Conservation (phyloP, 2,888 invertebrate species). For the Pseudococcus viburni region DNA sequence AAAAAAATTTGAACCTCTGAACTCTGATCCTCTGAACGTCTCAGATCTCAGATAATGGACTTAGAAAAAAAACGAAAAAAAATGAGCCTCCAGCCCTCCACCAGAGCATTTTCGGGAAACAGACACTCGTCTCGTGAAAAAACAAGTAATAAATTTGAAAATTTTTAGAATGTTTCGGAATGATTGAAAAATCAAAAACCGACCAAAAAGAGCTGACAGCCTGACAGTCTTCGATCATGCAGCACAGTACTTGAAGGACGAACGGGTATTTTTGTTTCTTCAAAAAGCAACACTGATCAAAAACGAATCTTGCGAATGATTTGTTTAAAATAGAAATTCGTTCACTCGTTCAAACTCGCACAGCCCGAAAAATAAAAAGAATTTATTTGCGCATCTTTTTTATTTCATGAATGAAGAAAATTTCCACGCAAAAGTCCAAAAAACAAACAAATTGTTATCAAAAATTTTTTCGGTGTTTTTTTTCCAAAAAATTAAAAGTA, state of each 20-base stretch:
- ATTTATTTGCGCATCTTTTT: neutral
- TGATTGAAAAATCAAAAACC: neutral
- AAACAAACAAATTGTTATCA: neutral
- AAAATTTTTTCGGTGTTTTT: neutral
- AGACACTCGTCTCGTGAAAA: too few species aligned
- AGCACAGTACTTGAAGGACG: too few species aligned
- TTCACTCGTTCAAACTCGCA: neutral
- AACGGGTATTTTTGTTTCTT: neutral
- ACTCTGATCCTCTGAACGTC: too few species aligned
- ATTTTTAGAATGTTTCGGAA: too few species aligned
- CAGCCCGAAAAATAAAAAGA: neutral
- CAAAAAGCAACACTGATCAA: neutral
- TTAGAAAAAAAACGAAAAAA: too few species aligned
- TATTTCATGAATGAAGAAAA: neutral
- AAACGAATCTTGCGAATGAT: neutral
- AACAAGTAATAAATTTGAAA: too few species aligned
- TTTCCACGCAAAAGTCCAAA: neutral
- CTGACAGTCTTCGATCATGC: too few species aligned
- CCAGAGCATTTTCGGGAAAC: too few species aligned
- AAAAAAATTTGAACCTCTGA: too few species aligned
- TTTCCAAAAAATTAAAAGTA: neutral
- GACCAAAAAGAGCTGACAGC: too few species aligned
- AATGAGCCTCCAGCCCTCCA: too few species aligned
- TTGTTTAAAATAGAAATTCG: neutral
- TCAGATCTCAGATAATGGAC: too few species aligned